Evolutionary conservation across 2,797 vertebrate genomes (phyloP), one percentile per base, ranked within the genome.

Genomic region (Aulostomus chinensis): DNA sequence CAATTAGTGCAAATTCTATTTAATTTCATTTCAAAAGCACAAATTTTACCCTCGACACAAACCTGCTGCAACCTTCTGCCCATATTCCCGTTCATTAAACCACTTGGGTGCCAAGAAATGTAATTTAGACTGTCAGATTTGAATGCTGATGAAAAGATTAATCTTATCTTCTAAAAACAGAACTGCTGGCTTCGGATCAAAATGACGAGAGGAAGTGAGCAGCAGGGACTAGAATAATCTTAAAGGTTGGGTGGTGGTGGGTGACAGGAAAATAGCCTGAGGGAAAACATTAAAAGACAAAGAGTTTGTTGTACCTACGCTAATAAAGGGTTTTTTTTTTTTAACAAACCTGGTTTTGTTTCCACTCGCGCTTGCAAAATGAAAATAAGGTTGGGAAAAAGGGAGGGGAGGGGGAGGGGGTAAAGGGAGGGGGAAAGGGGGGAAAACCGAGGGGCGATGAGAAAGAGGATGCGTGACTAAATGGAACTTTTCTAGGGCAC

Each of bases 401-500:
- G 35, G 60, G 66, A 41, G 64, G 31, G 47, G 58, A 9, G 17
- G 12, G 0, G 28, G 28, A 22, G 31, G 5, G 8, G 39, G 13
- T n/a, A 5, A 12, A 36, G 38, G 34, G 22, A 28, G 24, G 16
- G 41, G 34, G 11, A 14, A 4, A 25, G 45, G 31, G 5, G 8
- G 39, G 13, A 13, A 5, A 12, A 36, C 34, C 30, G 22, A 28
- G 24, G 16, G 41, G 34, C 9, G 12, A 4, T 20, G 46, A 25
- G 45, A 37, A 35, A 43, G 36, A 49, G 9, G 18, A 59, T 55
- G 46, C 34, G 24, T 59, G 74, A 74, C 64, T 83, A 45, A 86
- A 68, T 85, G 76, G 49, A 83, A 73, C 66, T 73, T 80, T 79
- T 78, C 39, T 67, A 9, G 48, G 66, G 48, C 64, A 51, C 40